Conservation (phyloP, 35 echinoderm and acorn worm genomes). For the Ophiothrix spiculata region DNA sequence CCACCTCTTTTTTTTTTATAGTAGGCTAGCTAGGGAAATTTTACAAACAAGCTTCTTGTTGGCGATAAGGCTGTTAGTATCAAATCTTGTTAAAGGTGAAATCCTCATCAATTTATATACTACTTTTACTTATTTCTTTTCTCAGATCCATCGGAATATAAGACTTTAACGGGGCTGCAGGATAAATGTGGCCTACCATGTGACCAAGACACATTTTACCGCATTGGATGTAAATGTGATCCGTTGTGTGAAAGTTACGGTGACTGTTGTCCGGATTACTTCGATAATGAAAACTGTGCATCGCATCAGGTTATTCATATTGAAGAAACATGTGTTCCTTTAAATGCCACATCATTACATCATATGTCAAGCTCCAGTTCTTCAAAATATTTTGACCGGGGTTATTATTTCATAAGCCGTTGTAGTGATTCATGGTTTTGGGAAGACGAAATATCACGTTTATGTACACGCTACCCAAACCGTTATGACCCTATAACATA, state of each 20-base stretch:
- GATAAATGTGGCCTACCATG: too few species aligned
- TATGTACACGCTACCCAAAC: not conserved
- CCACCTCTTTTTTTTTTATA: too few species aligned
- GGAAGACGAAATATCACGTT: not conserved
- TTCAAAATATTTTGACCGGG: not conserved
- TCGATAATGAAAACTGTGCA: not conserved
- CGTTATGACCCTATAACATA: not conserved
- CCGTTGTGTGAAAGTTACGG: constrained; percentile 1
- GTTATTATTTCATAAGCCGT: not conserved
- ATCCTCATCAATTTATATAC: too few species aligned
- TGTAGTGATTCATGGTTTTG: not conserved
- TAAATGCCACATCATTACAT: not conserved
- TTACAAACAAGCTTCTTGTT: too few species aligned
- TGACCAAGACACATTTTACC: not conserved
- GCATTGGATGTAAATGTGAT: not conserved
- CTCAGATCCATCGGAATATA: too few species aligned
- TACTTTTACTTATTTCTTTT: too few species aligned
- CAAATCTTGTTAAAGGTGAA: too few species aligned
- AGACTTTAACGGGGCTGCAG: too few species aligned
- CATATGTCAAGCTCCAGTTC: not conserved
- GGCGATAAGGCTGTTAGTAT: too few species aligned
- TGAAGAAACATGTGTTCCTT: not conserved
- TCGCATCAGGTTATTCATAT: not conserved
- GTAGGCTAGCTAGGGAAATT: too few species aligned
- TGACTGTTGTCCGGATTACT: not conserved